These are phyloP conservation scores for Protonemura montana DNA, from an alignment of 2,888 invertebrate species.

Conservation along the genomic window DNA sequence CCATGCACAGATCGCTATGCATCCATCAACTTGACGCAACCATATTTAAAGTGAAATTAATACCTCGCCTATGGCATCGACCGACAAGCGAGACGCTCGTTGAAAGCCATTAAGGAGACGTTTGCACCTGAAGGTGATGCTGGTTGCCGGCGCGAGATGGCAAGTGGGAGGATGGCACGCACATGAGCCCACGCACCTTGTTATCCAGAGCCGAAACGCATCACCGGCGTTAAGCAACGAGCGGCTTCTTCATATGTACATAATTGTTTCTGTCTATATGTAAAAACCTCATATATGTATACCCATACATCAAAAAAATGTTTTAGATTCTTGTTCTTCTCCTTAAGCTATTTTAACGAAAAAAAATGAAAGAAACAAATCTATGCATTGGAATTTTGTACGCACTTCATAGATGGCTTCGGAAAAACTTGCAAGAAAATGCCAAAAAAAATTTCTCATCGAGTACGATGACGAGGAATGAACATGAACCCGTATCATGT, in stretches of 20 bases:
- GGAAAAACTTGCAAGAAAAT: background rate
- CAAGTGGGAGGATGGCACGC: background rate
- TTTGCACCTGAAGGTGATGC: slow-evolving; percentile 2
- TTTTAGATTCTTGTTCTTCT: background rate
- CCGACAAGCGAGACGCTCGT: background rate
- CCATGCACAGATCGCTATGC: background rate
- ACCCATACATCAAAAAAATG: background rate
- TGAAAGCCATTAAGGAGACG: background rate
- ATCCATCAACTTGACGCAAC: slow-evolving; percentile 12
- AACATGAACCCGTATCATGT: background rate
- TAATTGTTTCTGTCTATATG: background rate
- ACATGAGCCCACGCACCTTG: background rate
- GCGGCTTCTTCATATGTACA: background rate
- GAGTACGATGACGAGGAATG: background rate
- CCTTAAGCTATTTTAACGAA: background rate
- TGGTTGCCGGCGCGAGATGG: background rate
- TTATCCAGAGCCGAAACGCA: background rate
- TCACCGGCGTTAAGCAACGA: background rate
- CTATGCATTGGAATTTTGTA: background rate
- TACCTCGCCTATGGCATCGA: background rate
- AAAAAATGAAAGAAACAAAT: background rate
- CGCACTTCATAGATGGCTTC: background rate
- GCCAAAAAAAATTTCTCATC: background rate
- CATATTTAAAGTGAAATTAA: background rate
- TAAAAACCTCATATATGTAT: background rate